A percentile compares a stretch with the other conserved stretches of the same genome.
These are phyloP conservation scores for Cosmia pyralina DNA, from an alignment of 2,888 invertebrate species.

Conservation along the genomic window DNA sequence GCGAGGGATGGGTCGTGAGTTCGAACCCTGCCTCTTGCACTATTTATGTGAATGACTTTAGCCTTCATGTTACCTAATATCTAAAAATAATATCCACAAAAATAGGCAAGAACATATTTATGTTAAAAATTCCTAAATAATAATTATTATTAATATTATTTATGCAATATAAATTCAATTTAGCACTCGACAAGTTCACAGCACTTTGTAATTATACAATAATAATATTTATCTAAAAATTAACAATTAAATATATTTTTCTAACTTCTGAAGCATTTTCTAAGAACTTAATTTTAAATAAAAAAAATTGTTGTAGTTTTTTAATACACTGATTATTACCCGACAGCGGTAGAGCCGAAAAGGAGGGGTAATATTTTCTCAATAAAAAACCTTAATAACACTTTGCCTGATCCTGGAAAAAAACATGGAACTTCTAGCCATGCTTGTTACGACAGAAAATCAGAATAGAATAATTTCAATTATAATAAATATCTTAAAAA, in stretches of 20 bases:
- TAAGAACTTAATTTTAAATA: no score
- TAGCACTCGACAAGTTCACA: slow-evolving; percentile 45
- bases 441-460: not conserved
- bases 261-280: slow-evolving; percentile 2
- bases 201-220: slow-evolving; percentile 18
- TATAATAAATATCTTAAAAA: slow-evolving; percentile 3
- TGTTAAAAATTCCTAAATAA: not conserved
- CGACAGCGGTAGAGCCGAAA: not conserved
- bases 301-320: not conserved
- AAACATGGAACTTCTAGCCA: not conserved
- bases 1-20: not conserved
- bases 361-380: not conserved
- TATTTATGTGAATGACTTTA: not conserved
- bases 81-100: not conserved
- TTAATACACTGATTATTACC: not conserved
- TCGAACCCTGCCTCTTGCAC: not conserved
- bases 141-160: not conserved
- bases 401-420: not conserved
- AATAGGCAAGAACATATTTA: not conserved
- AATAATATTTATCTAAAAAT: slow-evolving; percentile 27
- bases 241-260: slow-evolving; percentile 12
- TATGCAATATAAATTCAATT: slow-evolving; percentile 58
- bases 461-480: not conserved
- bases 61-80: not conserved
- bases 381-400: not conserved